Conservation (phyloP, 2,888 invertebrate species). For the Arge pagana region DNA sequence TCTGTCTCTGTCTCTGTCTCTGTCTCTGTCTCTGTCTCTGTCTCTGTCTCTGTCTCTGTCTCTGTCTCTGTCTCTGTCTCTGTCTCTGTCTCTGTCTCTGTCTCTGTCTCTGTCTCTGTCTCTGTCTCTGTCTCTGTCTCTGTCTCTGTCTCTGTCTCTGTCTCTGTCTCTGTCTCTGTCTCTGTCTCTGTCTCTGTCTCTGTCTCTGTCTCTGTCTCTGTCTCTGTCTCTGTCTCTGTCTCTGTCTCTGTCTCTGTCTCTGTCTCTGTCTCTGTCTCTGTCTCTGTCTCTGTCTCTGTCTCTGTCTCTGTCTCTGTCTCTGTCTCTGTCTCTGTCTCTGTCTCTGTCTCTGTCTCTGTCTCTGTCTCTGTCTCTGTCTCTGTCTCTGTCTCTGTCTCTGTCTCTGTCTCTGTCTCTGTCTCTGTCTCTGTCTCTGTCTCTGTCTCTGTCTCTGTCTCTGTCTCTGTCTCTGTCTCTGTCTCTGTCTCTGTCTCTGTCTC, state of each 20-base stretch:
- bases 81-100: neutral
- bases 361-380: constrained; percentile 6
- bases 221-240: neutral
- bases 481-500: neutral
- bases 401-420: neutral
- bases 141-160: neutral
- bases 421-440: neutral
- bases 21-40: neutral
- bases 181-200: neutral
- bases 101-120: neutral
- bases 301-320: constrained; percentile 18
- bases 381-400: neutral
- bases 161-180: neutral
- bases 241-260: neutral
- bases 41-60: neutral
- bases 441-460: neutral
- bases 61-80: neutral
- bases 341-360: constrained; percentile 10
- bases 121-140: neutral
- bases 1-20: neutral
- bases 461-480: neutral
- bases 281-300: constrained; percentile 1
- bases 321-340: constrained; percentile 17
- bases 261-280: neutral
- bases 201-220: neutral